These are phyloP conservation scores for Seira ritae DNA, from an alignment of 2,888 invertebrate genomes.

Conservation along the genomic window DNA sequence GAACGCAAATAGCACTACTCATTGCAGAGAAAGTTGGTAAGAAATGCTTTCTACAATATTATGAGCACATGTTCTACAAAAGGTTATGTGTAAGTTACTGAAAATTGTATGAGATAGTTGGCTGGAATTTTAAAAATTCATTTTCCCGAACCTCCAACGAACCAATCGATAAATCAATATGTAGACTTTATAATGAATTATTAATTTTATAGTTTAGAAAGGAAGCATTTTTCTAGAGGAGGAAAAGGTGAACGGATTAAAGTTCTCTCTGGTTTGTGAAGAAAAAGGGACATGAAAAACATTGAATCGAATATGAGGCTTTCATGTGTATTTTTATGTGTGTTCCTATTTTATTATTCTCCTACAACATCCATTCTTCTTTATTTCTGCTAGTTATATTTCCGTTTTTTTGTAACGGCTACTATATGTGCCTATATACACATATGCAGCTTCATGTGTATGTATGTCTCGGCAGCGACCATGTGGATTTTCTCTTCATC, in stretches of 20 bases:
- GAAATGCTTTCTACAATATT: too few relatives aligned
- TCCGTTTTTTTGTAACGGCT: too few relatives aligned
- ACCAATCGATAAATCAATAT: slow-evolving; percentile 73
- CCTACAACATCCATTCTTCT: neutral
- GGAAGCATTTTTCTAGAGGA: slow-evolving; percentile 33
- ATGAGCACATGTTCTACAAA: too few relatives aligned
- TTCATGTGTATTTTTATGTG: slow-evolving; percentile 26
- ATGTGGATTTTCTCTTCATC: too few relatives aligned
- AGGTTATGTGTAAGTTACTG: slow-evolving; percentile 23
- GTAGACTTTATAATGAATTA: slow-evolving; percentile 73
- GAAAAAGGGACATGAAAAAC: neutral
- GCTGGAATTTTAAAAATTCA: slow-evolving; percentile 69
- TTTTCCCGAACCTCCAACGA: slow-evolving; percentile 66
- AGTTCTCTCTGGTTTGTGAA: neutral
- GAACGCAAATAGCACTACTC: too few relatives aligned
- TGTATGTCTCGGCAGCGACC: too few relatives aligned
- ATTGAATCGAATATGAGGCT: too few relatives aligned
- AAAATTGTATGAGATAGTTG: slow-evolving; percentile 61
- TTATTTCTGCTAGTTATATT: too few relatives aligned
- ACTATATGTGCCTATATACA: too few relatives aligned
- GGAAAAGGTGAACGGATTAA: slow-evolving; percentile 51
- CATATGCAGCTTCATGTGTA: too few relatives aligned
- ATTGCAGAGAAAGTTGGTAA: too few relatives aligned
- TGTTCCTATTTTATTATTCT: slow-evolving; percentile 24
- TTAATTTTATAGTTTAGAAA: slow-evolving; percentile 73